A percentile compares a stretch with the other conserved stretches of the same genome.
phyloP scores from a whole-genome alignment of 2,113 vertebrate genomes.

The Potamarius usumacintae region DNA sequence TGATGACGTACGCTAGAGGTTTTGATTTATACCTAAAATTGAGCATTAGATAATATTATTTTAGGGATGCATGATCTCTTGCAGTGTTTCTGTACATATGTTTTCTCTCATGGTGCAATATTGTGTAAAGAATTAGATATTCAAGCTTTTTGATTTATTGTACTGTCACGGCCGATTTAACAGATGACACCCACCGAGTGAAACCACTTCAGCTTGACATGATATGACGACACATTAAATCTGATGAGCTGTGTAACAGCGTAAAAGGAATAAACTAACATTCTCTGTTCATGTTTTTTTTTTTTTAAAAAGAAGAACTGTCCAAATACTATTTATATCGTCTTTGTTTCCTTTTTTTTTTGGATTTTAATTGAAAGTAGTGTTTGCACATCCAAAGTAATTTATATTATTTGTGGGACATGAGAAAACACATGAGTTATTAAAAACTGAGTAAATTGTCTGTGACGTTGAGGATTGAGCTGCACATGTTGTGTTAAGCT shows the following conservation, averaged over 20 bases:
- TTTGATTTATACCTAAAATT: not conserved
- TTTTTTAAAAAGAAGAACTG: not conserved
- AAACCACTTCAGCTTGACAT: not conserved
- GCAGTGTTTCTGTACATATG: slow-evolving; percentile 22
- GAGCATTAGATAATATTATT: slow-evolving; percentile 3
- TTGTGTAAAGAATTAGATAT: not conserved
- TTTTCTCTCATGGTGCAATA: not conserved
- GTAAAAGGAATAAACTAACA: not conserved
- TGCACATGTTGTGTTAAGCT: slow-evolving; percentile 50
- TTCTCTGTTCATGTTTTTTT: not conserved
- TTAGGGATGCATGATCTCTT: slow-evolving; percentile 37
- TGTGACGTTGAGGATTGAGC: not conserved
- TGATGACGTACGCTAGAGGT: not conserved
- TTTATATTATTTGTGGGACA: not conserved
- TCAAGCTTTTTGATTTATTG: not conserved
- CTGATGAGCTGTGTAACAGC: slow-evolving; percentile 3
- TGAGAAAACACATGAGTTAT: no score
- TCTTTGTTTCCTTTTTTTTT: not conserved
- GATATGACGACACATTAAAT: not conserved
- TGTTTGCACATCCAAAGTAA: not conserved
- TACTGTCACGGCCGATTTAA: slow-evolving; percentile 11
- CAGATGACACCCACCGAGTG: not conserved
- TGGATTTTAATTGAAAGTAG: not conserved
- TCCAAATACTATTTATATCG: not conserved
- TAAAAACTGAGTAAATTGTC: not conserved